Conservation (phyloP, 2,113 vertebrate genomes). For the Mirza zaza region DNA sequence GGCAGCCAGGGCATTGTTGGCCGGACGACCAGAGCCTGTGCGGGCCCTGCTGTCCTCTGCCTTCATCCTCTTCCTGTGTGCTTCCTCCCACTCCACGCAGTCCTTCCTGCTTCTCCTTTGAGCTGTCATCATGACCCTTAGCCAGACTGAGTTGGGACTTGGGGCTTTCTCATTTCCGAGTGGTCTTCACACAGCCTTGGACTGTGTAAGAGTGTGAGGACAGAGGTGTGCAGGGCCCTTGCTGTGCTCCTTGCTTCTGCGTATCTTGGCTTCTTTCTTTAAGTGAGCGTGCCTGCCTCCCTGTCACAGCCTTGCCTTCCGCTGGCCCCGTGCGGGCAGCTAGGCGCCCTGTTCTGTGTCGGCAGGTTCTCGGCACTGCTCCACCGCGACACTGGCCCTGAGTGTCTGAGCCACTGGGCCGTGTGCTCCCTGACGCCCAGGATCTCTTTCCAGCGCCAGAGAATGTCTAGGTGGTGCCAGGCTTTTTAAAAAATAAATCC, state of each 20-base stretch:
- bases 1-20: fast-evolving
- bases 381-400: not conserved
- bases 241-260: not conserved
- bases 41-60: not conserved
- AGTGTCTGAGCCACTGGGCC: not conserved
- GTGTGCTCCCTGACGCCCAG: not conserved
- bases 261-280: not conserved
- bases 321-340: not conserved
- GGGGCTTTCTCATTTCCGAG: not conserved
- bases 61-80: not conserved
- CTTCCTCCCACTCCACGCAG: fast-evolving
- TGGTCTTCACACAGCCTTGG: not conserved
- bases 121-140: not conserved
- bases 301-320: not conserved
- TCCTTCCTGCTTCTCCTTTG: not conserved
- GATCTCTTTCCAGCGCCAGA: not conserved
- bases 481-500: not conserved
- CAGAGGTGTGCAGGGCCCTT: not conserved
- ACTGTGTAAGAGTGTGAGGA: not conserved
- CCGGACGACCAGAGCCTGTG: not conserved
- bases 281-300: not conserved
- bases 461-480: not conserved
- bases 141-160: not conserved
- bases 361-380: not conserved
- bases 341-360: not conserved